Percentiles rank a stretch among this genome's conserved stretches.
Conservation (phyloP, 2,888 invertebrate species). For the Lycophotia porphyrea region DNA sequence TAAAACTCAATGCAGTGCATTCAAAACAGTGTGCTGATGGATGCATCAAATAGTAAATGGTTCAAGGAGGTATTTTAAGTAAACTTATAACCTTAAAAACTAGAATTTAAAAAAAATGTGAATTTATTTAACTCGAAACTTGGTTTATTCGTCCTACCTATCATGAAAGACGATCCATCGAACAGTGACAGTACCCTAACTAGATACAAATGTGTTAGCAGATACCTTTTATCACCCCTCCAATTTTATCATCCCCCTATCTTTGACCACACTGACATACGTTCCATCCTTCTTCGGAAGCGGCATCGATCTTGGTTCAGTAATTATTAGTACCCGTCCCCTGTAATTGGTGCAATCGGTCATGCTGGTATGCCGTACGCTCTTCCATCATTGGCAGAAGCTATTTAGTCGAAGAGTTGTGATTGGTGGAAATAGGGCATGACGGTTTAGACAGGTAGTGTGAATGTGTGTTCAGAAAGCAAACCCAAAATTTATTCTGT, state of each 20-base stretch:
- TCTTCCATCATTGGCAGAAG: conserved; percentile 70
- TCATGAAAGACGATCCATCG: neutral
- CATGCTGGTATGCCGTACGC: conserved; percentile 54
- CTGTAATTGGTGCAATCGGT: conserved; percentile 70
- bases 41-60: too few relatives aligned
- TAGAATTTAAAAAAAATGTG: too few relatives aligned
- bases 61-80: too few relatives aligned
- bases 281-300: conserved; percentile 62
- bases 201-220: conserved; percentile 30
- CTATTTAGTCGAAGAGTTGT: conserved; percentile 61
- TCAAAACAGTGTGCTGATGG: too few relatives aligned
- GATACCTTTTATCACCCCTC: conserved; percentile 24
- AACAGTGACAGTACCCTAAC: neutral
- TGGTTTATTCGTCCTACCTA: neutral
- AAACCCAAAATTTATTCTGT: neutral
- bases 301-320: conserved; percentile 72
- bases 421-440: conserved; percentile 50
- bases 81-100: too few relatives aligned
- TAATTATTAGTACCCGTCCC: conserved; percentile 68
- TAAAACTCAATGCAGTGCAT: too few relatives aligned
- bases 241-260: conserved; percentile 38
- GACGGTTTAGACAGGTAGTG: neutral
- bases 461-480: neutral
- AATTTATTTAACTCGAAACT: neutral
- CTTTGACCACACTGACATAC: conserved; percentile 42